phyloP scores from a whole-genome alignment of 1,140 invertebrate genomes.

The Caenorhabditis brenneri region DNA sequence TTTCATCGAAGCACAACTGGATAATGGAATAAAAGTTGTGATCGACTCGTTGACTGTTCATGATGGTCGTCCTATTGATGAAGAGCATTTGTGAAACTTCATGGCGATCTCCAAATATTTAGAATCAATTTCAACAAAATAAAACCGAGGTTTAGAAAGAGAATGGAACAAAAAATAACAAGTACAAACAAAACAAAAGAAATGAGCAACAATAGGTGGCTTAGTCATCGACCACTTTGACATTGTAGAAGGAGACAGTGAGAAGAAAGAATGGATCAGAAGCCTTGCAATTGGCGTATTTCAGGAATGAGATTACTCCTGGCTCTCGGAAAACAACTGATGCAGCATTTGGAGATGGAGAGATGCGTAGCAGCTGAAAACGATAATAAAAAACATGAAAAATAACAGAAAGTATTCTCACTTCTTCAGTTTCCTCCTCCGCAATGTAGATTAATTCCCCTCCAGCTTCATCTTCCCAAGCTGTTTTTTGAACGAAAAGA shows the following conservation, averaged over 20 bases:
- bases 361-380: slow-evolving; percentile 4
- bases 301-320: not conserved
- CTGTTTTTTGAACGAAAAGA: not conserved
- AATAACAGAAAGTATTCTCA: not conserved
- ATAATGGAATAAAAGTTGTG: not conserved
- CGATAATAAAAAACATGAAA: not conserved
- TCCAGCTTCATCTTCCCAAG: not conserved
- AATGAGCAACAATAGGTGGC: not conserved
- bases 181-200: not conserved
- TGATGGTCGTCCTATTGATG: not conserved
- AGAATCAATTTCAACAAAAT: not conserved
- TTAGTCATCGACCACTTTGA: slow-evolving; percentile 16
- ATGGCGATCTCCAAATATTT: not conserved
- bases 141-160: not conserved
- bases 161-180: not conserved
- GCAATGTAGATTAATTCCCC: not conserved
- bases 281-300: slow-evolving; percentile 16
- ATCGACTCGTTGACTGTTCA: slow-evolving; percentile 16
- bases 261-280: not conserved
- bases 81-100: not conserved
- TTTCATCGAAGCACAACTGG: not conserved
- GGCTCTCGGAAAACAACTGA: slow-evolving; percentile 10
- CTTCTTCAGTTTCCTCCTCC: slow-evolving; percentile 8
- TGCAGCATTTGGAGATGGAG: slow-evolving; percentile 5
- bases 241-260: slow-evolving; percentile 1